A percentile compares a stretch with the other conserved stretches of the same genome.
These are phyloP conservation scores for Lithosia quadra DNA, from an alignment of 2,888 invertebrate genomes.

Conservation along the genomic window DNA sequence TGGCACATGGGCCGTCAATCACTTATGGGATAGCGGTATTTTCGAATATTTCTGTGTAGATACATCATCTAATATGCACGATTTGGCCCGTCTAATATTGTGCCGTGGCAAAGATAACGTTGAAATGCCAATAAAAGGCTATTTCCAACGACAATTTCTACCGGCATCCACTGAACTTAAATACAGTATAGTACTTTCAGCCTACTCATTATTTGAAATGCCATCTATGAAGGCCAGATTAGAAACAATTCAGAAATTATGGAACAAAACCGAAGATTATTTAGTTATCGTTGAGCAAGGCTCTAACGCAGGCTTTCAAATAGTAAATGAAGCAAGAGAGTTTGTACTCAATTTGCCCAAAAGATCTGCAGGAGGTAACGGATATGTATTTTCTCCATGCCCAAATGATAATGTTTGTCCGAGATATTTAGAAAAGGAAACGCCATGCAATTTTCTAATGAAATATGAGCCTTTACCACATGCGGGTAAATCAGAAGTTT, in stretches of 20 bases:
- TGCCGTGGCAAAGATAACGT: conserved; percentile 89
- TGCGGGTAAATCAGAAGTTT: conserved; percentile 72
- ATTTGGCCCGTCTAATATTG: conserved; percentile 91
- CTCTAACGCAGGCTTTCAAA: conserved; percentile 92
- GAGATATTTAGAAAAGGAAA: conserved; percentile 87
- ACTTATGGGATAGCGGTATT: conserved; percentile 90
- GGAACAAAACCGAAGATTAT: conserved; percentile 94
- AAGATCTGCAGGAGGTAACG: conserved; percentile 63
- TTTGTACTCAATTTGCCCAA: conserved; percentile 89
- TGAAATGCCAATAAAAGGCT: conserved; percentile 86
- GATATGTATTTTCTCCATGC: conserved; percentile 94
- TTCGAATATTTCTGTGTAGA: conserved; percentile 96
- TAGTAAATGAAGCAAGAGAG: conserved; percentile 94
- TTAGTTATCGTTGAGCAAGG: conserved; percentile 95
- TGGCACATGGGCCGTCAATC: conserved; percentile 93
- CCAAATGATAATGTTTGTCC: conserved; percentile 94
- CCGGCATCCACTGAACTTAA: conserved; percentile 88
- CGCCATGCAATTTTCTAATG: conserved; percentile 93
- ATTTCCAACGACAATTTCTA: conserved; percentile 93
- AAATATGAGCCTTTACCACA: conserved; percentile 87
- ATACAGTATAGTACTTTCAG: conserved; percentile 93
- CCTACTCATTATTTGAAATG: conserved; percentile 94
- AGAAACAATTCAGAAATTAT: conserved; percentile 91
- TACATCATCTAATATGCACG: conserved; percentile 92
- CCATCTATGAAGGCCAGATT: conserved; percentile 89